phyloP scores from a whole-genome alignment of 2,113 vertebrate species.

The Nothocercus julius region DNA sequence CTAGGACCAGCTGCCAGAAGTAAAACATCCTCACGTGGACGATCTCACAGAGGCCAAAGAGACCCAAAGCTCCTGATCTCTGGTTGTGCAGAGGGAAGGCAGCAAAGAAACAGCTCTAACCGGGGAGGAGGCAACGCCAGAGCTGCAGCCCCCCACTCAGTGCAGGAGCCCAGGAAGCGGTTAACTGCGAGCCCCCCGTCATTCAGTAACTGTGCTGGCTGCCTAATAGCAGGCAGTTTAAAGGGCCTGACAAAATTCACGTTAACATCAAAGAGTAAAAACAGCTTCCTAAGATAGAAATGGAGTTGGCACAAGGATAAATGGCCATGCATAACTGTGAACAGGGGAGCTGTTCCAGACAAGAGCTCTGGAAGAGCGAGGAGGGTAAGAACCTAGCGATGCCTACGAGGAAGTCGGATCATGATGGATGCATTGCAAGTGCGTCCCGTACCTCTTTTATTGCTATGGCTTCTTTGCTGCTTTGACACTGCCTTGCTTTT shows the following conservation, averaged over 20 bases:
- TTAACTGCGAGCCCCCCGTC: background rate
- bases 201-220: background rate
- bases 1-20: background rate
- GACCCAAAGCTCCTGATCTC: background rate
- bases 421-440: background rate
- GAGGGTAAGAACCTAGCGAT: background rate
- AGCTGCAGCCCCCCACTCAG: background rate
- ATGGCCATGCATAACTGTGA: slow-evolving; percentile 32
- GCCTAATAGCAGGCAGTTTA: background rate
- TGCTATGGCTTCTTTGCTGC: background rate
- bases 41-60: background rate
- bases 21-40: background rate
- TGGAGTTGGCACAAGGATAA: slow-evolving; percentile 14
- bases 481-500: background rate
- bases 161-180: background rate
- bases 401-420: background rate
- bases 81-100: background rate
- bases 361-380: background rate
- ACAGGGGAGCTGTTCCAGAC: background rate
- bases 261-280: slow-evolving; percentile 34
- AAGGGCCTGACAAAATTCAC: background rate
- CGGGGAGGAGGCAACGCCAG: background rate
- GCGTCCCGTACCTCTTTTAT: background rate
- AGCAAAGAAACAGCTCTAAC: background rate
- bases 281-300: background rate